Evolutionary conservation across 1,140 invertebrate genomes (phyloP).

Genomic region (Mylabris phalerata): DNA sequence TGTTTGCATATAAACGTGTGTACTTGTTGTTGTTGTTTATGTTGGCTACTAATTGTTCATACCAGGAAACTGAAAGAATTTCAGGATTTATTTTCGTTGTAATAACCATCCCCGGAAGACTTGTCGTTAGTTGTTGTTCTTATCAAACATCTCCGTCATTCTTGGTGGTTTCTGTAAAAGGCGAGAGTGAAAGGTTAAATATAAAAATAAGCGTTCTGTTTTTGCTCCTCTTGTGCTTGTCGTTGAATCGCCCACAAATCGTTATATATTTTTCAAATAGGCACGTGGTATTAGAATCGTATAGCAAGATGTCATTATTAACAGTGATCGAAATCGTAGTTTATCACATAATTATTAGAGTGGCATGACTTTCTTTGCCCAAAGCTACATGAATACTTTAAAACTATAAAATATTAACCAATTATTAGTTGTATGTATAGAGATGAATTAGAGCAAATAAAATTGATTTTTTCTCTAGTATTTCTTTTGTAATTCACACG

Average conservation of each 20-base stretch:
- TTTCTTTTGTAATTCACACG: too few relatives aligned
- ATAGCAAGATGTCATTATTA: slow-evolving; percentile 30
- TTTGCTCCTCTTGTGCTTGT: too few relatives aligned
- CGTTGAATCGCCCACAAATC: slow-evolving; percentile 12
- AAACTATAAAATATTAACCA: background rate
- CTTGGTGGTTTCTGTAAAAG: slow-evolving; percentile 9
- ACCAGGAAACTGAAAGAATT: too few relatives aligned
- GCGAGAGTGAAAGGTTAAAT: slow-evolving; percentile 26
- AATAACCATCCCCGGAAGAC: too few relatives aligned
- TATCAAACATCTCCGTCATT: slow-evolving; percentile 15
- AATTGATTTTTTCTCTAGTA: slow-evolving; percentile 4
- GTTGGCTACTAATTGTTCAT: too few relatives aligned
- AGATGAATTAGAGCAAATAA: slow-evolving; percentile 14
- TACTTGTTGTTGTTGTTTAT: too few relatives aligned
- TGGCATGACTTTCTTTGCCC: slow-evolving; percentile 31
- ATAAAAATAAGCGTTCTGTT: background rate
- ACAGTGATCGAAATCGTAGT: slow-evolving; percentile 26
- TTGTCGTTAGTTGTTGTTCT: background rate
- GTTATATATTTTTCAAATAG: background rate
- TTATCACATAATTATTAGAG: slow-evolving; percentile 31
- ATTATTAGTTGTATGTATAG: background rate
- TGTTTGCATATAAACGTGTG: too few relatives aligned
- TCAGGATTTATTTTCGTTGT: too few relatives aligned
- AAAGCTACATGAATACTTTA: slow-evolving; percentile 14
- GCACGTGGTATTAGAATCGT: slow-evolving; percentile 23